Base-by-base conservation (phyloP, 1,140 invertebrate species). In the Drosophila nikananu region DNA sequence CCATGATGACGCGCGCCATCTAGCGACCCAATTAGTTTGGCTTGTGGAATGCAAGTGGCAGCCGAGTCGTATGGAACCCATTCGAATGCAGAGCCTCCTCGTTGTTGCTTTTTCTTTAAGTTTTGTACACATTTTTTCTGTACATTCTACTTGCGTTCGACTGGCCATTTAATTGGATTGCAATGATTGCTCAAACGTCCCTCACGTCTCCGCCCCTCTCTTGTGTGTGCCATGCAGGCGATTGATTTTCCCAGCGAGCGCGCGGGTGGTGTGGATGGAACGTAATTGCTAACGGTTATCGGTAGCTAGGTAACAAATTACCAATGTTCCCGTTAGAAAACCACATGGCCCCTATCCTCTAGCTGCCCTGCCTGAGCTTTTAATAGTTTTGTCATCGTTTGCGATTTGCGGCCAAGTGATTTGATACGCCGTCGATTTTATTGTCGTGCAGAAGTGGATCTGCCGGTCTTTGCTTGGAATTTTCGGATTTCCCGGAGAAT, bases 91-190 rank as follows among this genome's bases (percentile, higher is more conserved):
- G 66, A 21, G 27, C 8, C 23, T 27, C 10, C 23, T 19, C 5
- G 15, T n/a, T 42, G 37, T 41, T 30, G n/a, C 7, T 17, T 66
- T 68, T 27, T 23, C 8, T n/a, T 57, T 10, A 57, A 46, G 17
- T 46, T 52, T 74, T 72, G 35, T 49, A n/a, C 15, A 30, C 37
- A 17, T 25, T 37, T 57, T 32, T 54, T 48, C 5, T 15, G 17
- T 46, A 57, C n/a, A n/a, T n/a, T 37, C 54, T 35, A 13, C 39
- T 44, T 48, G n/a, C 37, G 42, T 64, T 57, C 54, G 57, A 67
- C 42, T 77, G 64, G 52, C 68, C 78, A 81, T 74, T 86, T 86
- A 86, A 81, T 86, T 79, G 78, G 68, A 86, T 81, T 86, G 65
- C 82, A 66, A 84, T 68, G 68, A 84, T 84, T 84, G 73, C 65